Conservation (phyloP, 2,888 invertebrate species). For the Priocnemis perturbator region DNA sequence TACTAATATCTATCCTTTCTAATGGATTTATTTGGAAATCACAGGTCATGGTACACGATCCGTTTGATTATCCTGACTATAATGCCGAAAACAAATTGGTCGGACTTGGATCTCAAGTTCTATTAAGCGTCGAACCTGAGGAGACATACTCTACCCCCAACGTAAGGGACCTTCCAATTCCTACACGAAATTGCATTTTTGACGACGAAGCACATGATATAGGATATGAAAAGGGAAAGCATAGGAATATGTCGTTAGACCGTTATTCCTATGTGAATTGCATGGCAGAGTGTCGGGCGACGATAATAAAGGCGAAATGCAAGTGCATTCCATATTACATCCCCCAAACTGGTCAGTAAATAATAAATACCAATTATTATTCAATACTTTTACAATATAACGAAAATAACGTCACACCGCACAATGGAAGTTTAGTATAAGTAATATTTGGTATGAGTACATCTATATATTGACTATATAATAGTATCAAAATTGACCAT, state of each 20-base stretch:
- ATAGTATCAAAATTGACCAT: too few species aligned
- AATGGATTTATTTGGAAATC: constrained; percentile 15
- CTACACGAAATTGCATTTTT: constrained; percentile 79
- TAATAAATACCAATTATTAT: background rate
- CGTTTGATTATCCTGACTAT: constrained; percentile 81
- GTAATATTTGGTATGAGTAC: too few species aligned
- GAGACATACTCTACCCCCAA: constrained; percentile 80
- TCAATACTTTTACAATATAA: background rate
- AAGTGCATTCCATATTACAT: constrained; percentile 80
- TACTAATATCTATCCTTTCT: too few species aligned
- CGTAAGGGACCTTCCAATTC: constrained; percentile 76
- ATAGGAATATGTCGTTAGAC: constrained; percentile 68
- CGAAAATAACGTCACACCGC: background rate
- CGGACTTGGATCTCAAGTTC: constrained; percentile 78
- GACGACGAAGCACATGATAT: constrained; percentile 75
- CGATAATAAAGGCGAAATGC: constrained; percentile 76
- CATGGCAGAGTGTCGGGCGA: constrained; percentile 78
- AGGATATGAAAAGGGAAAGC: background rate
- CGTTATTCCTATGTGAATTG: constrained; percentile 82
- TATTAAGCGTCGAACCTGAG: constrained; percentile 81
- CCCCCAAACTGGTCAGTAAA: constrained; percentile 73
- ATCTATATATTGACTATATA: too few species aligned
- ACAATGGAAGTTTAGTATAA: too few species aligned
- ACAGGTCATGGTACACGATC: constrained; percentile 81
- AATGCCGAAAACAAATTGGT: constrained; percentile 80